A percentile compares a stretch with the other conserved stretches of the same genome.
Conservation (phyloP, 2,888 invertebrate genomes). For the Drosophila koepferae region DNA sequence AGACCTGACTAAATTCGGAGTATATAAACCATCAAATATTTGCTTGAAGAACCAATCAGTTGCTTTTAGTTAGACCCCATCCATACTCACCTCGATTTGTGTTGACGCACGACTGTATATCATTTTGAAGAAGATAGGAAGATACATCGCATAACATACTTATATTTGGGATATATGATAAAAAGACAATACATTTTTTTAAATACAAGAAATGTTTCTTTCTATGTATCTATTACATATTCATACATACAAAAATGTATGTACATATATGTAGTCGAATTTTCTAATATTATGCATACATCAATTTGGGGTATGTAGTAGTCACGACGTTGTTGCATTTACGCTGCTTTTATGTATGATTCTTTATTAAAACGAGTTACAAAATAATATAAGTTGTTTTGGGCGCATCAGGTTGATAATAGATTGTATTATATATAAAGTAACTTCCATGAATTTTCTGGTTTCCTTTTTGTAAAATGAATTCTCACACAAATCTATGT, state of each 20-base stretch:
- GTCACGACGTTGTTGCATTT: not conserved
- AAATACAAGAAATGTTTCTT: not conserved
- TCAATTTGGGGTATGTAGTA: slow-evolving; percentile 17
- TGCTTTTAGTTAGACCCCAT: not conserved
- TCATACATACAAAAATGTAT: not conserved
- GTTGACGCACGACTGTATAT: not conserved
- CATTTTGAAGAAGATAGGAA: not conserved
- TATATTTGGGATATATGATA: slow-evolving; percentile 23
- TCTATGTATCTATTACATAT: not conserved
- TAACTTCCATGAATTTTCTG: slow-evolving; percentile 8
- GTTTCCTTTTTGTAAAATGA: slow-evolving; percentile 6
- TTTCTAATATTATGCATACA: slow-evolving; percentile 15
- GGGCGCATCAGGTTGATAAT: slow-evolving; percentile 7
- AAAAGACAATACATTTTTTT: slow-evolving; percentile 1
- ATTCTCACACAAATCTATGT: slow-evolving; percentile 14
- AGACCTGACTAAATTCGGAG: not conserved
- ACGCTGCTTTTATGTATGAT: not conserved
- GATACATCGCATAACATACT: slow-evolving; percentile 23
- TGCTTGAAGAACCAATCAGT: no score
- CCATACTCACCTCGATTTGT: slow-evolving; percentile 29
- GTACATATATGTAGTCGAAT: slow-evolving; percentile 14
- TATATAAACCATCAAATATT: not conserved
- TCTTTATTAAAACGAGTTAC: slow-evolving; percentile 28
- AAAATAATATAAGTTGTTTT: slow-evolving; percentile 19
- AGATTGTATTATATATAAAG: slow-evolving; percentile 6